Evolutionary conservation across 2,113 vertebrate species (phyloP), one percentile per base, ranked within the genome.

Genomic region (Callipepla squamata): DNA sequence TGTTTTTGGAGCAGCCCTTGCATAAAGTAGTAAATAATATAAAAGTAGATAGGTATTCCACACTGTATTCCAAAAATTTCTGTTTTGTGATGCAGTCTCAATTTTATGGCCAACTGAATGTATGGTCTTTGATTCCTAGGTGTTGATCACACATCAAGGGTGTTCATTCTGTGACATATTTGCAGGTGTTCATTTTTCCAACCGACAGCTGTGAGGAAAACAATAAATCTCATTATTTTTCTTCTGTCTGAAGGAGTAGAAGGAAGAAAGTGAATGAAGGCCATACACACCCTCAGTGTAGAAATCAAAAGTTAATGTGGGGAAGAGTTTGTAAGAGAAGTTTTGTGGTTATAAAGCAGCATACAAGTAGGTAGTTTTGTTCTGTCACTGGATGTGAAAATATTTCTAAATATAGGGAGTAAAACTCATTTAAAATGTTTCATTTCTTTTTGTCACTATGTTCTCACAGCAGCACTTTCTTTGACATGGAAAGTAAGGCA

Each of bases 71-170:
- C 50, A 59, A 67, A 81, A 45, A 45, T 8, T 16, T 5, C 17
- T 63, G 6, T 6, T 51, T 80, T 93, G 28, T 86, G 11, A 67
- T 14, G 32, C 34, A 85, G 23, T 48, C 13, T 55, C 36, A 48
- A 19, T 51, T 16, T 65, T 75, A 85, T 20, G 6, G 11, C n/a
- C 1, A 1, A 3, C 9, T 73, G 30, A 55, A 61, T 40, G 4
- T 51, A 18, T 26, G 45, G 20, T 65, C 20, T 73, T 21, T 73
- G 30, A 72, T 48, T 30, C 7, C 21, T 0, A 0, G 8, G 16
- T 7, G 8, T 9, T 69, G 10, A 6, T 87, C n/a, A 48, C 34
- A 79, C 20, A 70, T 6, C 5, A 15, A 65, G 14, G 2, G 3
- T 25, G 4, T 36, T 63, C 73, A 22, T 74, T 80, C 47, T 4